Conservation (phyloP, 2,888 invertebrate genomes). For the Gryllus longicercus region DNA sequence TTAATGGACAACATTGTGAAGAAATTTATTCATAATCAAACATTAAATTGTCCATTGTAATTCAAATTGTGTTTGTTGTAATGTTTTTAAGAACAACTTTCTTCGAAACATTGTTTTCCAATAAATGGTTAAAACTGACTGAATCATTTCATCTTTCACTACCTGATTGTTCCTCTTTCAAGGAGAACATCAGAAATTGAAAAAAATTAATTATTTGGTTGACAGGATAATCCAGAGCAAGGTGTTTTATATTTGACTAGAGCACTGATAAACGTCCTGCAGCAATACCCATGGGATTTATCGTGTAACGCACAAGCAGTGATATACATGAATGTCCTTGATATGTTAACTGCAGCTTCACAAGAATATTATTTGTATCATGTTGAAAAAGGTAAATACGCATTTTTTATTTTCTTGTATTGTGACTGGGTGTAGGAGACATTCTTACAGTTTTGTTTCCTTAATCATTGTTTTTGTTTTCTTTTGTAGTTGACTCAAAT, state of each 20-base stretch:
- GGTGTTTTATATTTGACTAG: conserved; percentile 79
- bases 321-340: conserved; percentile 71
- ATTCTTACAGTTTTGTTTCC: no score
- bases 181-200: no score
- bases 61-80: no score
- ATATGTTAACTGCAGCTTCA: conserved; percentile 72
- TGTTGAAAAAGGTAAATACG: conserved; percentile 68
- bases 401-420: background rate
- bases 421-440: no score
- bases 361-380: conserved; percentile 84
- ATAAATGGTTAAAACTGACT: background rate
- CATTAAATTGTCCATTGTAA: no score
- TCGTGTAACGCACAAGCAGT: conserved; percentile 63
- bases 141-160: no score
- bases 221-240: conserved; percentile 82
- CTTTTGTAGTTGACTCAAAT: conserved; percentile 79
- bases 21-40: background rate
- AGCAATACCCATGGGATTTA: conserved; percentile 68
- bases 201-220: no score
- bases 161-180: no score
- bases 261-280: conserved; percentile 75
- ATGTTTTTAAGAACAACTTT: background rate
- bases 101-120: background rate
- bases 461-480: conserved; percentile 19
- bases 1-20: no score